A percentile compares a stretch with the other conserved stretches of the same genome.
Evolutionary conservation across 2,888 invertebrate species (phyloP).

Genomic region (Zygothrica quintamaculata): DNA sequence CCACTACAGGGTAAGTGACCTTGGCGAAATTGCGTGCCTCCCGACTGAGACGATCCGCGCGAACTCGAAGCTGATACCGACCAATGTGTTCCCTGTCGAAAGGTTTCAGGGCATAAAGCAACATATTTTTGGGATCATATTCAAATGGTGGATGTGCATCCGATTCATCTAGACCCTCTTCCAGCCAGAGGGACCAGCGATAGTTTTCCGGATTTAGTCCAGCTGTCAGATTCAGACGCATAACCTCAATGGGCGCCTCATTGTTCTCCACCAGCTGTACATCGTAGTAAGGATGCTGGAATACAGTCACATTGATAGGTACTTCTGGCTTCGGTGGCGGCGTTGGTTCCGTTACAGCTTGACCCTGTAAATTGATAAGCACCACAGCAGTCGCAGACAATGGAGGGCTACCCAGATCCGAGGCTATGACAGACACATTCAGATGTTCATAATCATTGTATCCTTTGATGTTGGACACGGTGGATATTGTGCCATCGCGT

Average conservation of each 20-base stretch:
- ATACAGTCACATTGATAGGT: conserved; percentile 82
- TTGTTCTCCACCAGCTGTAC: conserved; percentile 93
- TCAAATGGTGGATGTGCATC: conserved; percentile 86
- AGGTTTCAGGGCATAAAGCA: conserved; percentile 89
- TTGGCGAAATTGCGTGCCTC: conserved; percentile 89
- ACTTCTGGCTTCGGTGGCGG: conserved; percentile 56
- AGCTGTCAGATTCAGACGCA: conserved; percentile 91
- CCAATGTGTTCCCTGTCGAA: conserved; percentile 91
- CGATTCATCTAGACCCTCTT: conserved; percentile 85
- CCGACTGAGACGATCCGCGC: conserved; percentile 85
- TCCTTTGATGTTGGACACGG: conserved; percentile 86
- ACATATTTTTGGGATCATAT: conserved; percentile 91
- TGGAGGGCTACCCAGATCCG: conserved; percentile 93
- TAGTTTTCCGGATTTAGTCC: conserved; percentile 88
- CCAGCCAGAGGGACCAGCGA: conserved; percentile 88
- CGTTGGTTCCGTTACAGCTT: conserved; percentile 73
- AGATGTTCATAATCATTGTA: conserved; percentile 85
- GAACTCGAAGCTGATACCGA: conserved; percentile 86
- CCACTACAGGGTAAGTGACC: conserved; percentile 91
- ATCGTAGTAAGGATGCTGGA: conserved; percentile 91
- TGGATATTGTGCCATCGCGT: conserved; percentile 92
- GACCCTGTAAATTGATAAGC: conserved; percentile 87
- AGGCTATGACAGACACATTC: conserved; percentile 92
- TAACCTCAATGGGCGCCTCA: conserved; percentile 89
- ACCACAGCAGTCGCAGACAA: conserved; percentile 91